Conservation (phyloP, 92 coral and sea anemone genomes). For the Scolanthus callimorphus region DNA sequence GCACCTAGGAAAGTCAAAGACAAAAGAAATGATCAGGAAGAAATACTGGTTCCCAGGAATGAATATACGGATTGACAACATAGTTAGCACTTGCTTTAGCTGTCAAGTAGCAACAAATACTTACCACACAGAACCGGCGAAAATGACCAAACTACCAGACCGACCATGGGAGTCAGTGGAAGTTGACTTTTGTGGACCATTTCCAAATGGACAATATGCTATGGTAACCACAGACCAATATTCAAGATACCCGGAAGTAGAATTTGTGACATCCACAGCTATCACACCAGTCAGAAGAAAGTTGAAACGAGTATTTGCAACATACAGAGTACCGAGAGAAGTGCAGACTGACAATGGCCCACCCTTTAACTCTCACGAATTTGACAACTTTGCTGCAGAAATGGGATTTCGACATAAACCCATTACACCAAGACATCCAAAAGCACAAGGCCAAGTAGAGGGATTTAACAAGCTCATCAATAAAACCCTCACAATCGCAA, state of each 20-base stretch:
- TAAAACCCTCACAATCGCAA: slow-evolving; percentile 19
- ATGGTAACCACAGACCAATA: slow-evolving; percentile 34
- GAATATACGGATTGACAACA: too few species aligned
- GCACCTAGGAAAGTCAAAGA: too few species aligned
- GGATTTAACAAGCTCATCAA: slow-evolving; percentile 37
- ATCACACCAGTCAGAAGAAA: slow-evolving; percentile 15
- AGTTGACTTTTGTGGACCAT: slow-evolving; percentile 43
- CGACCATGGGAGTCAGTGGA: slow-evolving; percentile 7
- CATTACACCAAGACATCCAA: slow-evolving; percentile 38
- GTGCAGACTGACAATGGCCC: slow-evolving; percentile 39
- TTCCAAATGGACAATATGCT: slow-evolving; percentile 29
- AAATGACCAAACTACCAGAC: slow-evolving; percentile 1
- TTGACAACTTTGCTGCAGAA: too few species aligned
- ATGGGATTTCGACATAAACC: slow-evolving; percentile 38
- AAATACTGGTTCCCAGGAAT: too few species aligned
- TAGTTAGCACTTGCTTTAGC: too few species aligned
- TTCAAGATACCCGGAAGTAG: too few species aligned
- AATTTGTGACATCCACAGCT: too few species aligned
- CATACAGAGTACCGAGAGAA: slow-evolving; percentile 27
- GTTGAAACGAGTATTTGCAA: slow-evolving; percentile 22
- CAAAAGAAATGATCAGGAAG: too few species aligned
- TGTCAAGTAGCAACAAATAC: too few species aligned
- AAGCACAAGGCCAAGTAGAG: too few species aligned
- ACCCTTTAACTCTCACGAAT: too few species aligned
- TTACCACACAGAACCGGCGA: slow-evolving; percentile 1